phyloP scores from a whole-genome alignment of 2,113 vertebrate genomes.

The Colinus virginianus region DNA sequence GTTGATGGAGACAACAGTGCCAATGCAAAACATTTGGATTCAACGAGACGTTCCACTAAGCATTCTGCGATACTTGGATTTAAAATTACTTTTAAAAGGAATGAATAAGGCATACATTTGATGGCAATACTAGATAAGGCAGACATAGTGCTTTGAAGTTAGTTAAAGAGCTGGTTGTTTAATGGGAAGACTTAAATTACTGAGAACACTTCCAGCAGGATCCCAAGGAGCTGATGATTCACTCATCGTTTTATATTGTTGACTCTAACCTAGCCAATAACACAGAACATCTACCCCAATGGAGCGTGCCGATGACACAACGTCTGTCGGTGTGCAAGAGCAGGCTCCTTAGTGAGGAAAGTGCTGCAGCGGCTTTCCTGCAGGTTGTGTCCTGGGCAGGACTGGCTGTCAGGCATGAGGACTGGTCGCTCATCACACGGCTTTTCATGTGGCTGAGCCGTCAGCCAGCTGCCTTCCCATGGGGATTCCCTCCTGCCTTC shows the following conservation, averaged over 20 bases:
- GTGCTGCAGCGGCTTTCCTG: conserved; percentile 36
- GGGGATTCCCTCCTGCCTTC: conserved; percentile 45
- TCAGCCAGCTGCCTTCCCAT: background rate
- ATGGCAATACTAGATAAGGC: conserved; percentile 61
- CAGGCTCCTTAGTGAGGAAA: background rate
- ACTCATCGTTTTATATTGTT: conserved; percentile 57
- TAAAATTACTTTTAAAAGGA: conserved; percentile 29
- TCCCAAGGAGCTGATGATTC: conserved; percentile 49
- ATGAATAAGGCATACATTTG: conserved; percentile 16
- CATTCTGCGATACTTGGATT: conserved; percentile 18
- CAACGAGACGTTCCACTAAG: background rate
- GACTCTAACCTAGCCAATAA: conserved; percentile 53
- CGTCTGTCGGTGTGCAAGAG: conserved; percentile 2
- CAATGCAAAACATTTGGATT: background rate
- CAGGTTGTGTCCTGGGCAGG: background rate
- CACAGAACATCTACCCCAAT: background rate
- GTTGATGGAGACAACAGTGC: background rate
- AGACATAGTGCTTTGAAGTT: conserved; percentile 38
- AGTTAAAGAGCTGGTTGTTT: conserved; percentile 29
- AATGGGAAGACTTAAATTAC: conserved; percentile 44
- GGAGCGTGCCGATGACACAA: conserved; percentile 38
- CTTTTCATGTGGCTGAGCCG: background rate
- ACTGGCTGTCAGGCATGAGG: background rate
- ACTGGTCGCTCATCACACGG: background rate
- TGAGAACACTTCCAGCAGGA: conserved; percentile 53